A percentile compares a stretch with the other conserved stretches of the same genome.
Evolutionary conservation across 2,797 vertebrate species (phyloP).

Genomic region (Myotis vivesi): DNA sequence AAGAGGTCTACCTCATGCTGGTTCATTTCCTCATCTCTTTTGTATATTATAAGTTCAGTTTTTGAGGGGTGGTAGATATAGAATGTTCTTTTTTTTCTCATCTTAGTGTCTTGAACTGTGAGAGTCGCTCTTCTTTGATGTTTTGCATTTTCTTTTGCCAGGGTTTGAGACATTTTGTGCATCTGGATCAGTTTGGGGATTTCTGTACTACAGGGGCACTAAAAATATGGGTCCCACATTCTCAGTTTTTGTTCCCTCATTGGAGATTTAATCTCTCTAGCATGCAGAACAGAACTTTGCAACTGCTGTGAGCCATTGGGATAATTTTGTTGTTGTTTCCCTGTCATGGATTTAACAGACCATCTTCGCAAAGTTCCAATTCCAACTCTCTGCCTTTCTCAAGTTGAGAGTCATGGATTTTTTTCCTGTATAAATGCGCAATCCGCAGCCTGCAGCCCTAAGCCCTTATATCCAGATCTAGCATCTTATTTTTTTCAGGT

Average conservation of each 20-base stretch:
- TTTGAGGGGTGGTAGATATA: background rate
- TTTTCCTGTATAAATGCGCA: background rate
- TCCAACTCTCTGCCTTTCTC: background rate
- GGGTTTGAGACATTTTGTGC: background rate
- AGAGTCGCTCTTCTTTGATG: background rate
- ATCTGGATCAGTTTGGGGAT: background rate
- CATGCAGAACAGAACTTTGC: background rate
- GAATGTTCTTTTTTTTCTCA: background rate
- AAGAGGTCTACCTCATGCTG: background rate
- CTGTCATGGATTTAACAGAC: background rate
- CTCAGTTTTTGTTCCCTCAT: background rate
- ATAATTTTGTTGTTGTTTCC: background rate
- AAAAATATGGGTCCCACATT: background rate
- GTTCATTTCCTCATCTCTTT: constrained; percentile 22
- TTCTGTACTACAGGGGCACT: background rate
- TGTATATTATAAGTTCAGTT: background rate
- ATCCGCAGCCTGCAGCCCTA: background rate
- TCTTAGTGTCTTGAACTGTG: background rate
- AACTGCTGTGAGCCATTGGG: background rate
- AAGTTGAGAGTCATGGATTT: background rate
- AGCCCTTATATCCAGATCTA: background rate
- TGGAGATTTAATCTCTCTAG: background rate
- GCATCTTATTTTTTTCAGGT: background rate
- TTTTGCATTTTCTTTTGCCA: constrained; percentile 18
- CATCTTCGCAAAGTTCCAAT: background rate